Evolutionary conservation across 2,797 vertebrate genomes (phyloP), one percentile per base, ranked within the genome.

Genomic region (Menidia menidia): DNA sequence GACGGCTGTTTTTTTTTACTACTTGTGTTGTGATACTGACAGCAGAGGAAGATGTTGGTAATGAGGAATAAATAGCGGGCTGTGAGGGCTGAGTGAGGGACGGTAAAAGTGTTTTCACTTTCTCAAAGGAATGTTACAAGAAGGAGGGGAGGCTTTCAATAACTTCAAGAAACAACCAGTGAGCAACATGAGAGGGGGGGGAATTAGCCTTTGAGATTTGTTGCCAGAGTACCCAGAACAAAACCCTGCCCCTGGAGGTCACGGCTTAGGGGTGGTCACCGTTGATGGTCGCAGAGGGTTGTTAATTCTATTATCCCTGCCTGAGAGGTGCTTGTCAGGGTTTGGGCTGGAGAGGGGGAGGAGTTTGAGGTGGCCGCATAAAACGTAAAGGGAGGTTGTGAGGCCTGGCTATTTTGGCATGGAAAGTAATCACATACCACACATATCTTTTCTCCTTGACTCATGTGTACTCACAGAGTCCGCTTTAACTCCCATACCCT

Each of bases 291-390:
- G 75, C 83, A 78, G 48, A 75, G 85, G 85, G 72, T 83, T 86
- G 88, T 88, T 92, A 89, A 92, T 92, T 91, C 86, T 89, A 87
- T 92, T 92, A 92, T 89, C 66, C 75, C 70, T 73, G 87, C 74
- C 84, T 79, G 73, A 90, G 78, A 88, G 76, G 85, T 87, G 71
- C 88, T 88, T 88, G 88, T 88, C 75, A 58, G 68, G 77, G 60
- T 68, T 51, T 60, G 73, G 65, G 70, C 71, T 33, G 67, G 70
- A 73, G 83, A 75, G 43, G 52, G 74, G 63, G 80, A 47, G 58
- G 58, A 45, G 43, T 43, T 14, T 30, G 81, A 64, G 35, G 35
- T 2, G 55, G 52, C 47, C 32, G 63, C 58, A 84, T 75, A 54
- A 82, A 78, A 79, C 73, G 73, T 79, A 73, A 80, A 75, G 73